Evolutionary conservation across 2,113 vertebrate species (phyloP).

Genomic region (Siniperca knerii): DNA sequence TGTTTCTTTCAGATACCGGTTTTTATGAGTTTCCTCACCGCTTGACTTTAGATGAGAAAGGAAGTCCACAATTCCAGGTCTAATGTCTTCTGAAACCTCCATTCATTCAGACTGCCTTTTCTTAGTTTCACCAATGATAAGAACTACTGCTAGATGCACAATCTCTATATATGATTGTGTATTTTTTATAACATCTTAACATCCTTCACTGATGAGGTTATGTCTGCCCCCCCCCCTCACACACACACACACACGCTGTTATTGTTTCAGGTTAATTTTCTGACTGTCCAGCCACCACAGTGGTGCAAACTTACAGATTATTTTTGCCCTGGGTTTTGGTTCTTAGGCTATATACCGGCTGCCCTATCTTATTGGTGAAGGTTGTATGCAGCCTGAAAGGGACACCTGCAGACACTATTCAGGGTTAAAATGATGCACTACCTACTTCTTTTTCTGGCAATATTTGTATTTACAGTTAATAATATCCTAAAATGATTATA

Average conservation of each 20-base stretch:
- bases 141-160: not conserved
- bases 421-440: no score
- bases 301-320: not conserved
- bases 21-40: slow-evolving; percentile 63
- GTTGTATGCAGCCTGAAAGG: no score
- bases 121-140: not conserved
- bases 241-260: no score
- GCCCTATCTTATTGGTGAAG: no score
- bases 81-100: slow-evolving; percentile 7
- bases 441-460: not conserved
- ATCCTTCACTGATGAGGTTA: not conserved
- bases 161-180: not conserved
- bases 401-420: no score
- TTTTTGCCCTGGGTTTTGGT: no score
- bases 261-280: not conserved
- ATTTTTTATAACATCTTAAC: not conserved
- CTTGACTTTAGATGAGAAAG: slow-evolving; percentile 64
- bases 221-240: no score
- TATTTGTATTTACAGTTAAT: not conserved
- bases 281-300: no score
- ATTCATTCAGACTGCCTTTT: not conserved
- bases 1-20: slow-evolving; percentile 63
- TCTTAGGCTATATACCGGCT: no score
- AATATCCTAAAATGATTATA: not conserved
- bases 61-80: slow-evolving; percentile 25